phyloP scores from a whole-genome alignment of 2,888 invertebrate species.

The Leptinotarsa peninsularis region DNA sequence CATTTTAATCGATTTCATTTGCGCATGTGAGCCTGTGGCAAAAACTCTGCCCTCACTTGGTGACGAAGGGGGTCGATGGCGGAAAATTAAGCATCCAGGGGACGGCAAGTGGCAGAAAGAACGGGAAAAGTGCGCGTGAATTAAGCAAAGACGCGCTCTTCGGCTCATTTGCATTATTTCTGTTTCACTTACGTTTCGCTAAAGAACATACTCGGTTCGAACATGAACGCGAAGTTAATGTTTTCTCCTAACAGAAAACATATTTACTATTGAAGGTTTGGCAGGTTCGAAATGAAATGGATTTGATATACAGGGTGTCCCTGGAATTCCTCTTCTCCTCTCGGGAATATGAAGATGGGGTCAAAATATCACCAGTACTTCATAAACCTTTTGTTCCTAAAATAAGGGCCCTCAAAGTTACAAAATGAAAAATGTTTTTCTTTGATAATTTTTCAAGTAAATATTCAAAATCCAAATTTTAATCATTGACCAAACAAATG shows the following conservation, averaged over 20 bases:
- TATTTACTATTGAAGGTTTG: neutral
- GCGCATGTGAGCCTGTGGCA: constrained; percentile 74
- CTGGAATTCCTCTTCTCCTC: too few relatives aligned
- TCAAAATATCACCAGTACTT: too few relatives aligned
- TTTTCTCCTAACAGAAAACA: neutral
- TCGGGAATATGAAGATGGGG: too few relatives aligned
- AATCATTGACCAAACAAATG: too few relatives aligned
- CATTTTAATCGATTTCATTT: constrained; percentile 79
- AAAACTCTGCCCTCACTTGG: constrained; percentile 66
- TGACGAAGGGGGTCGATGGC: constrained; percentile 56
- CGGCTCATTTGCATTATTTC: constrained; percentile 65
- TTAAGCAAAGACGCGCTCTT: constrained; percentile 67
- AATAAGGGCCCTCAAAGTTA: too few relatives aligned
- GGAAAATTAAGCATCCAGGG: constrained; percentile 46
- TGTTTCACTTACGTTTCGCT: constrained; percentile 57
- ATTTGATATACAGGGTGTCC: neutral
- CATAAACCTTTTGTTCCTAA: too few relatives aligned
- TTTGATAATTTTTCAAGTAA: too few relatives aligned
- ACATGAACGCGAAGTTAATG: neutral
- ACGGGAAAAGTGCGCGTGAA: constrained; percentile 67
- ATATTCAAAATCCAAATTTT: too few relatives aligned
- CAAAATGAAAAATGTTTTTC: too few relatives aligned
- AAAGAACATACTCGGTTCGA: constrained; percentile 23
- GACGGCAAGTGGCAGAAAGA: constrained; percentile 61
- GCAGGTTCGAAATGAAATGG: neutral